A percentile compares a stretch with the other conserved stretches of the same genome.
phyloP scores from a whole-genome alignment of 2,888 invertebrate genomes.

The Anorthoa munda region DNA sequence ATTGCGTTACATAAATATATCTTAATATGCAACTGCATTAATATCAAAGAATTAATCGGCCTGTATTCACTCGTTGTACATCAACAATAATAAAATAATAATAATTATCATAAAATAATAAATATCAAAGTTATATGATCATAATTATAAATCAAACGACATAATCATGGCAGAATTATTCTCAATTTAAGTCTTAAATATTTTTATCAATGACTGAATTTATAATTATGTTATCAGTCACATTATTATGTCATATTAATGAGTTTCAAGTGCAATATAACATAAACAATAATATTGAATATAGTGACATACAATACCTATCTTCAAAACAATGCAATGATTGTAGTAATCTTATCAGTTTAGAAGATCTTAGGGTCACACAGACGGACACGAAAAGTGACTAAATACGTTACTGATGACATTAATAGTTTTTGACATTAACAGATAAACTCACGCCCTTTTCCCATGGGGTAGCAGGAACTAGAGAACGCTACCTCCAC shows the following conservation, averaged over 20 bases:
- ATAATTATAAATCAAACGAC: conserved; percentile 12
- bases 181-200: background rate
- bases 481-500: too few species aligned
- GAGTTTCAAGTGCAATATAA: conserved; percentile 9
- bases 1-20: background rate
- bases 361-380: too few species aligned
- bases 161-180: conserved; percentile 4
- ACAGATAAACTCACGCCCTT: too few species aligned
- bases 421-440: too few species aligned
- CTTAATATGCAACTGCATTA: background rate
- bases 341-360: background rate
- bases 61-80: background rate
- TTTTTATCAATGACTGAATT: conserved; percentile 10
- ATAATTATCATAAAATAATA: conserved; percentile 8
- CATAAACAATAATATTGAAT: background rate
- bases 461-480: too few species aligned
- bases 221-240: conserved; percentile 22
- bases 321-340: conserved; percentile 4
- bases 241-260: conserved; percentile 14
- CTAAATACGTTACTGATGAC: too few species aligned
- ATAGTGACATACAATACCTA: background rate
- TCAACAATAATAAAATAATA: too few species aligned
- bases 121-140: background rate
- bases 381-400: too few species aligned
- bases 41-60: conserved; percentile 11